These are phyloP conservation scores for Pseudolycoriella hygida DNA, from an alignment of 2,888 invertebrate genomes.

Conservation along the genomic window DNA sequence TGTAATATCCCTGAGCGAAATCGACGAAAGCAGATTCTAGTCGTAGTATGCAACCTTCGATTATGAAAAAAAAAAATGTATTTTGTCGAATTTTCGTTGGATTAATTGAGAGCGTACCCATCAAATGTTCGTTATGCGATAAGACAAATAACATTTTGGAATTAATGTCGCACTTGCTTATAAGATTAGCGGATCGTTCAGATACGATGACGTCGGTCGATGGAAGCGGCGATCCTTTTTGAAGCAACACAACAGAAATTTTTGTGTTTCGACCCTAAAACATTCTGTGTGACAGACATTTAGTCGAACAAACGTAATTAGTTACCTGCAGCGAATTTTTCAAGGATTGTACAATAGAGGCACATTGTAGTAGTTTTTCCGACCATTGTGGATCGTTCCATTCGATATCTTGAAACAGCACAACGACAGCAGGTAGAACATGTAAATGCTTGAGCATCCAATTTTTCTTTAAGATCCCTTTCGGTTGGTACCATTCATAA, in stretches of 20 bases:
- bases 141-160: slow-evolving; percentile 85
- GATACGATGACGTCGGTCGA: slow-evolving; percentile 70
- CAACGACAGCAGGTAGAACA: slow-evolving; percentile 79
- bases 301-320: no score
- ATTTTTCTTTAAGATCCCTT: slow-evolving; percentile 82
- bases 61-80: neutral
- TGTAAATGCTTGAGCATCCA: slow-evolving; percentile 91
- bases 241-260: slow-evolving; percentile 78
- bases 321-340: slow-evolving; percentile 31
- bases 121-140: slow-evolving; percentile 77
- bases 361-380: slow-evolving; percentile 87
- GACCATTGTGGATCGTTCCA: slow-evolving; percentile 93
- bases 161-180: slow-evolving; percentile 79
- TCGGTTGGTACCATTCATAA: slow-evolving; percentile 90
- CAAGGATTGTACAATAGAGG: slow-evolving; percentile 69
- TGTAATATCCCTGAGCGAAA: slow-evolving; percentile 82
- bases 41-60: slow-evolving; percentile 42
- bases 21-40: slow-evolving; percentile 90
- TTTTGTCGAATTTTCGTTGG: neutral
- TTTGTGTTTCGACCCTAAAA: slow-evolving; percentile 35
- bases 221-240: slow-evolving; percentile 61
- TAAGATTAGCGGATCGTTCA: slow-evolving; percentile 79
- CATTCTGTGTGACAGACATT: no score
- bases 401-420: slow-evolving; percentile 91
- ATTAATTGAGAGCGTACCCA: slow-evolving; percentile 23